A percentile compares a stretch with the other conserved stretches of the same genome.
These are phyloP conservation scores for Bothrops jararaca DNA, from an alignment of 2,113 vertebrate species.

Conservation along the genomic window DNA sequence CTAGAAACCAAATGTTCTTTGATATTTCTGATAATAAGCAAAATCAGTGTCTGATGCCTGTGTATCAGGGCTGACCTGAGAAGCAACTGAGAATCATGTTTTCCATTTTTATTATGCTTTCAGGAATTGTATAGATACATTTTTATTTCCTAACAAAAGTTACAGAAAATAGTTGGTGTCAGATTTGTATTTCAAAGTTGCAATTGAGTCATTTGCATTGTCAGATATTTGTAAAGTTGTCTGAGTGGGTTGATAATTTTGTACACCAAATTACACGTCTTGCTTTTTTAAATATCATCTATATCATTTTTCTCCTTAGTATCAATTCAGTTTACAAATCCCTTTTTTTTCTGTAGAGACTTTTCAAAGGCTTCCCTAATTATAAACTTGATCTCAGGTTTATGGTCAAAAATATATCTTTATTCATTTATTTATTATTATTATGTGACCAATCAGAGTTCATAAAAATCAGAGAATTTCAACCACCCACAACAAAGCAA, in stretches of 20 bases:
- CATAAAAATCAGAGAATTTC: not conserved
- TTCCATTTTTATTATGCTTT: not conserved
- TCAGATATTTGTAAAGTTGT: too few relatives aligned
- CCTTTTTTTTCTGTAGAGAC: not conserved
- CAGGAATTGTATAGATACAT: not conserved
- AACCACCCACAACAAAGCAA: not conserved
- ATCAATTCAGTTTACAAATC: not conserved
- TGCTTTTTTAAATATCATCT: too few relatives aligned
- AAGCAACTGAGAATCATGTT: not conserved
- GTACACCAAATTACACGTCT: too few relatives aligned
- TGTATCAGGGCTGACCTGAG: not conserved
- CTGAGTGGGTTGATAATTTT: too few relatives aligned
- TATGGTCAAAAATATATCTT: not conserved
- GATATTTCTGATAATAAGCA: slow-evolving; percentile 41
- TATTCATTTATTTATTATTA: too few relatives aligned
- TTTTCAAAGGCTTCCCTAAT: not conserved
- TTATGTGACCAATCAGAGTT: not conserved
- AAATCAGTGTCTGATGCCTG: not conserved
- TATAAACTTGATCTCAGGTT: not conserved
- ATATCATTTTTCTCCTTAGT: not conserved
- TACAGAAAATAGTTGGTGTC: not conserved
- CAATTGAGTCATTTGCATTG: too few relatives aligned
- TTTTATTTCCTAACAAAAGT: not conserved
- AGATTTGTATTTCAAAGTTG: too few relatives aligned
- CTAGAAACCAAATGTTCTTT: slow-evolving; percentile 15